A percentile compares a stretch with the other conserved stretches of the same genome.
Evolutionary conservation across 1,140 invertebrate species (phyloP).

Genomic region (Xylocopa sonorina): DNA sequence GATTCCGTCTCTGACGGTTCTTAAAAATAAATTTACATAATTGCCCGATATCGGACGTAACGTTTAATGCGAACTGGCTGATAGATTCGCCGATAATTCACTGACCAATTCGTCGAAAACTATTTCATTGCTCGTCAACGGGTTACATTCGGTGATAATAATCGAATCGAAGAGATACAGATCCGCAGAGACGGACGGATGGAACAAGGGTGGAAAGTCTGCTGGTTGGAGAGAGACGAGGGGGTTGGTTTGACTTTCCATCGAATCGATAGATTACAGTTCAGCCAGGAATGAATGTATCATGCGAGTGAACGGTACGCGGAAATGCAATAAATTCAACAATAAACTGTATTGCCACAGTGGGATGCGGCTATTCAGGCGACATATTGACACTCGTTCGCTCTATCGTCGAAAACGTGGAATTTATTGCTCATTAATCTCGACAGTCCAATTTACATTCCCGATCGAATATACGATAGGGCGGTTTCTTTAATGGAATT

Average conservation of each 20-base stretch:
- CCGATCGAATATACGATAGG: constrained; percentile 39
- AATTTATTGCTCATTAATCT: constrained; percentile 55
- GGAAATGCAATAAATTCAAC: constrained; percentile 59
- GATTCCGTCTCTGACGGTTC: background rate
- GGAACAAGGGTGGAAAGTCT: background rate
- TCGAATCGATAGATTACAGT: constrained; percentile 59
- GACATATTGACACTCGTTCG: constrained; percentile 53
- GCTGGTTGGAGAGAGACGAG: background rate
- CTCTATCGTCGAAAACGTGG: constrained; percentile 41
- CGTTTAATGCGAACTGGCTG: background rate
- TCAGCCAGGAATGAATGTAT: constrained; percentile 41
- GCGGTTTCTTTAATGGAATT: constrained; percentile 40
- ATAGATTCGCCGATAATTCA: constrained; percentile 7
- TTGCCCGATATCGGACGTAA: background rate
- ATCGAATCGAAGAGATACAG: constrained; percentile 23
- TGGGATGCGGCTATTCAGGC: constrained; percentile 39
- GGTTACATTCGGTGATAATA: constrained; percentile 35
- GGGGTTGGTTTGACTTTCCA: constrained; percentile 50
- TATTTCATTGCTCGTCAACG: constrained; percentile 20
- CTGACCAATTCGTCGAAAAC: constrained; percentile 11
- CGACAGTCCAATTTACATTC: constrained; percentile 35
- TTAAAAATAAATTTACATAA: background rate
- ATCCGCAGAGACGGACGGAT: background rate
- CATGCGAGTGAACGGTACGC: constrained; percentile 12
- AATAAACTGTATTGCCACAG: constrained; percentile 50